Evolutionary conservation across 2,888 invertebrate species (phyloP).

Genomic region (Megaustenia siamemsis): DNA sequence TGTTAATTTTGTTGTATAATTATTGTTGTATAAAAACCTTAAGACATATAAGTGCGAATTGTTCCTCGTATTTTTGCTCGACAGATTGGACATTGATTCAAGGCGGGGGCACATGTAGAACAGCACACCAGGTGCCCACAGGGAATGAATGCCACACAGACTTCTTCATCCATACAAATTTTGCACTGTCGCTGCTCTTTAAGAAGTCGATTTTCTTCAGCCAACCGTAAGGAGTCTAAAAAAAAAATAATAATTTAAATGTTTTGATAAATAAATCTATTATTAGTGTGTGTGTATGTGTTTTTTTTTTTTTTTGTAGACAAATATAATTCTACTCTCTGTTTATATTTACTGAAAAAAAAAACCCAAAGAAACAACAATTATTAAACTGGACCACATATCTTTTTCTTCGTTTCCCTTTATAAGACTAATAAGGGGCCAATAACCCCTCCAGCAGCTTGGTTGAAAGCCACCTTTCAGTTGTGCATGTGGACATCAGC

Average conservation of each 20-base stretch:
- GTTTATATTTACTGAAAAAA: too few relatives aligned
- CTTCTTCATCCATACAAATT: conserved; percentile 95
- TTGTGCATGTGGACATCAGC: too few relatives aligned
- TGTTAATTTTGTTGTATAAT: too few relatives aligned
- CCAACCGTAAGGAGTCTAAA: conserved; percentile 56
- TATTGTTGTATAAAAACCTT: neutral
- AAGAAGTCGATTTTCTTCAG: conserved; percentile 90
- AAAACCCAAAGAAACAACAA: too few relatives aligned
- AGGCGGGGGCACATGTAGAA: conserved; percentile 91
- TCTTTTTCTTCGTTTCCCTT: too few relatives aligned
- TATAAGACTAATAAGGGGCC: too few relatives aligned
- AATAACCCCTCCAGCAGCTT: too few relatives aligned
- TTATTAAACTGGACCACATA: too few relatives aligned
- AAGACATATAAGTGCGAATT: conserved; percentile 86
- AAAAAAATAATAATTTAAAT: neutral
- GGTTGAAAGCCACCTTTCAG: too few relatives aligned
- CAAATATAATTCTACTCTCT: too few relatives aligned
- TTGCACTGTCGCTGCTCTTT: conserved; percentile 93
- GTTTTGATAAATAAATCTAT: neutral
- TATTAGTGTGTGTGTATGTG: neutral
- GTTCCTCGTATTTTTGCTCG: conserved; percentile 90
- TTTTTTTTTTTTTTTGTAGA: too few relatives aligned
- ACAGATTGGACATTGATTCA: conserved; percentile 91
- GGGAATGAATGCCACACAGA: conserved; percentile 92
- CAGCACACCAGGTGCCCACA: conserved; percentile 97